Evolutionary conservation across 2,888 invertebrate genomes (phyloP).

Genomic region (Chalcosyrphus nemorum): DNA sequence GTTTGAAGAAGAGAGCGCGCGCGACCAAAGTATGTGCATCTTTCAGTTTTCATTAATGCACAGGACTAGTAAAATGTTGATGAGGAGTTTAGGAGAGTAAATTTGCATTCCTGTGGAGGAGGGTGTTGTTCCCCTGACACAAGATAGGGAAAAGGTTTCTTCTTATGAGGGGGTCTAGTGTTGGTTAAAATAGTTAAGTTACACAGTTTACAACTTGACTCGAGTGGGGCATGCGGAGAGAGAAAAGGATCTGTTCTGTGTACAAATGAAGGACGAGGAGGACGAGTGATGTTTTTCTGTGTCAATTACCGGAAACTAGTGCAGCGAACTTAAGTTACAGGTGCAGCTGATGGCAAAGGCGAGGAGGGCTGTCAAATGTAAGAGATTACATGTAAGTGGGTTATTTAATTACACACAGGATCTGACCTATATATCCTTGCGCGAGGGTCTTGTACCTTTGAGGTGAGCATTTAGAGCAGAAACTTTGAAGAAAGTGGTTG

Average conservation of each 20-base stretch:
- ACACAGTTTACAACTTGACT: constrained; percentile 62
- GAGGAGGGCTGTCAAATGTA: constrained; percentile 60
- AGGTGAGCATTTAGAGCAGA: constrained; percentile 31
- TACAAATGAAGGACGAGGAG: not conserved
- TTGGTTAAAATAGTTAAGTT: constrained; percentile 40
- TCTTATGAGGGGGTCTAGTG: not conserved
- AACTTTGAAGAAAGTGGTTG: too few species aligned
- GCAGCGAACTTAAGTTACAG: constrained; percentile 40
- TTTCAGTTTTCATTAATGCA: constrained; percentile 63
- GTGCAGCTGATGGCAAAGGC: constrained; percentile 6
- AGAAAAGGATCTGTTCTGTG: constrained; percentile 25
- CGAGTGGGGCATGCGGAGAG: constrained; percentile 27
- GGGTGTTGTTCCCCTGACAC: constrained; percentile 1
- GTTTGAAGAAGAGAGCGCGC: constrained; percentile 6
- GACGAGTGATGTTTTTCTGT: constrained; percentile 50
- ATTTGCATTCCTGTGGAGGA: constrained; percentile 56
- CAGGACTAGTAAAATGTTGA: constrained; percentile 53
- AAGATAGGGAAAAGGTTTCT: constrained; percentile 19
- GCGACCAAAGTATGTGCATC: constrained; percentile 43
- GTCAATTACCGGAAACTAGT: constrained; percentile 72
- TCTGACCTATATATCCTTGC: constrained; percentile 62
- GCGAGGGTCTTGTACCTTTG: too few species aligned
- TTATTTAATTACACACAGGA: constrained; percentile 73
- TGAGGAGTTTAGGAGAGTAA: constrained; percentile 44
- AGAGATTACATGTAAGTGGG: constrained; percentile 70